Conservation (phyloP, 1,140 invertebrate genomes). For the Zaprionus vittiger region DNA sequence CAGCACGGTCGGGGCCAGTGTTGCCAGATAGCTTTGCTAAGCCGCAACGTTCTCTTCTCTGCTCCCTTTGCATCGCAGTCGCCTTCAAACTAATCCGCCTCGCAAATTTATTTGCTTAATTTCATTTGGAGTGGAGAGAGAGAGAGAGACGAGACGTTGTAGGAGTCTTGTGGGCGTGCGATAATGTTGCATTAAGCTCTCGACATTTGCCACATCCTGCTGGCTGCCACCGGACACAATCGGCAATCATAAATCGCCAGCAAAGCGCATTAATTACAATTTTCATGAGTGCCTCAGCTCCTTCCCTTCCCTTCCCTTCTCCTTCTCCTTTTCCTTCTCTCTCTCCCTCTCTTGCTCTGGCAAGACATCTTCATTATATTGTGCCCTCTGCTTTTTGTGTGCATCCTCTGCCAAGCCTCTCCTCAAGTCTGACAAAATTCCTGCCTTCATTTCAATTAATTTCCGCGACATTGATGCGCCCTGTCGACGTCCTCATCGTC, state of each 20-base stretch:
- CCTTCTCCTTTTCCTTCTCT: not conserved
- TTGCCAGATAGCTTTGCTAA: slow-evolving; percentile 73
- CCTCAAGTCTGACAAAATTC: slow-evolving; percentile 62
- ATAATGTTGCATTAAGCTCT: slow-evolving; percentile 76
- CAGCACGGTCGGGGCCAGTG: slow-evolving; percentile 19
- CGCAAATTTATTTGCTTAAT: slow-evolving; percentile 81
- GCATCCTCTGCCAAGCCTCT: slow-evolving; percentile 32
- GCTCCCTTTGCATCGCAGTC: not conserved
- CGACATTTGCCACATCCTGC: slow-evolving; percentile 45
- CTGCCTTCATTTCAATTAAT: slow-evolving; percentile 80
- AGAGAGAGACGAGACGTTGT: not conserved
- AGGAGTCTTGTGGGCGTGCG: slow-evolving; percentile 56
- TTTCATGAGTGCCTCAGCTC: not conserved
- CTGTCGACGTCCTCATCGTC: slow-evolving; percentile 44
- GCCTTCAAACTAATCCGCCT: slow-evolving; percentile 66
- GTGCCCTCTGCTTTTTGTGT: slow-evolving; percentile 17
- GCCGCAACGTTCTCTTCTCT: slow-evolving; percentile 46
- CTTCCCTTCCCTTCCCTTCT: not conserved
- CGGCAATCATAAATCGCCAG: slow-evolving; percentile 50
- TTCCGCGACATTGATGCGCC: slow-evolving; percentile 78
- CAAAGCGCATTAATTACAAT: slow-evolving; percentile 49
- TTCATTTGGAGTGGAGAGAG: slow-evolving; percentile 62
- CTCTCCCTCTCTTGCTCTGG: not conserved
- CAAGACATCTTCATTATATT: slow-evolving; percentile 5
- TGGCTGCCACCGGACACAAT: slow-evolving; percentile 31